These are phyloP conservation scores for Chrysomela aeneicollis DNA, from an alignment of 2,888 invertebrate species.

Conservation along the genomic window DNA sequence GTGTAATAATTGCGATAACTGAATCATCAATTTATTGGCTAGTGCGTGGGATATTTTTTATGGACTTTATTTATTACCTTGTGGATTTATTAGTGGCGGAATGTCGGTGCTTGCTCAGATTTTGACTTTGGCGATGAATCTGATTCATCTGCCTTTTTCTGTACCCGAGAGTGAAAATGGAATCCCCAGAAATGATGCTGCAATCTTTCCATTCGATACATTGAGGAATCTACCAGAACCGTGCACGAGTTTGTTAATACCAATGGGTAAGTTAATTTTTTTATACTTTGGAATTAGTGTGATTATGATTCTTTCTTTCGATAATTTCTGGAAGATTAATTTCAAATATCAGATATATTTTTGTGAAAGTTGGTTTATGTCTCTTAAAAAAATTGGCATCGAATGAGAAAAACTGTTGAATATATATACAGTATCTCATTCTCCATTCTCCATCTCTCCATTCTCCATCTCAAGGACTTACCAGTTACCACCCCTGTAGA, in stretches of 20 bases:
- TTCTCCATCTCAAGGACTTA: no score
- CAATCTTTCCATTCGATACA: slow-evolving; percentile 42
- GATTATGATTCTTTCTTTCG: neutral
- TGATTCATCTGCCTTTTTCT: slow-evolving; percentile 47
- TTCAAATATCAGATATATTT: no score
- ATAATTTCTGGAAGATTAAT: neutral
- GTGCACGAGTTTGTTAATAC: slow-evolving; percentile 39
- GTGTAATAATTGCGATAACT: slow-evolving; percentile 4
- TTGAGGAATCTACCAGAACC: slow-evolving; percentile 42
- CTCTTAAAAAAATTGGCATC: no score
- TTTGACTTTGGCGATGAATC: slow-evolving; percentile 45
- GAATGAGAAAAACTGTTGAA: no score
- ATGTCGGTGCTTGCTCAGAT: slow-evolving; percentile 50
- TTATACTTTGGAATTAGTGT: no score
- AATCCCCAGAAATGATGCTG: slow-evolving; percentile 34
- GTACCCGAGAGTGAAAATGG: slow-evolving; percentile 30
- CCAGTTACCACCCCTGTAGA: no score
- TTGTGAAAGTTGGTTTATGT: no score
- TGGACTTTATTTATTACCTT: slow-evolving; percentile 5
- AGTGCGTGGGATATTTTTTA: neutral
- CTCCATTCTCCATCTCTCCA: no score
- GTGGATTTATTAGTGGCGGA: neutral
- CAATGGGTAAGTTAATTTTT: slow-evolving; percentile 42
- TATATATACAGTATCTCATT: no score
- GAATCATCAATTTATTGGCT: neutral